These are phyloP conservation scores for Drosophila fungiperda DNA, from an alignment of 2,888 invertebrate genomes.

Conservation along the genomic window DNA sequence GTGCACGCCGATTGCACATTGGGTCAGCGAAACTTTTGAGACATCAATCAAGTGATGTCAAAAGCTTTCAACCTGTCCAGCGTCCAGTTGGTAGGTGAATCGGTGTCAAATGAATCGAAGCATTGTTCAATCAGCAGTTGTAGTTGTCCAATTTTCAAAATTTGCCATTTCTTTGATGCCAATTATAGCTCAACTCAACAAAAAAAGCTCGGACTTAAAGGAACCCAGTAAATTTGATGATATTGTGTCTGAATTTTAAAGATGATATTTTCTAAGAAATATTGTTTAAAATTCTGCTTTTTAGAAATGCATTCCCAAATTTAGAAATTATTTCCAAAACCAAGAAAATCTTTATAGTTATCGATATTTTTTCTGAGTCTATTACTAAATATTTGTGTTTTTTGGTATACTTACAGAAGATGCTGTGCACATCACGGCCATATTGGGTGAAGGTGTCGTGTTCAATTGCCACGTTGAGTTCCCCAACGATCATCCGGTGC, in stretches of 20 bases:
- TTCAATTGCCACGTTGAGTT: conserved; percentile 99
- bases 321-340: no score
- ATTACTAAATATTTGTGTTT: neutral
- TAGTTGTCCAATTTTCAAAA: neutral
- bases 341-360: neutral
- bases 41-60: conserved; percentile 53
- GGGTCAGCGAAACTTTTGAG: conserved; percentile 45
- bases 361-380: neutral
- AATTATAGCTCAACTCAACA: neutral
- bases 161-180: neutral
- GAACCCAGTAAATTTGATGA: no score
- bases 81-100: neutral
- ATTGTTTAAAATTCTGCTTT: neutral
- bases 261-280: neutral
- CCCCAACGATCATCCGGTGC: conserved; percentile 97
- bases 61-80: conserved; percentile 11
- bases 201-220: neutral
- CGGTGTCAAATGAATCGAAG: conserved; percentile 1
- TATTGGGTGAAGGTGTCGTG: conserved; percentile 98
- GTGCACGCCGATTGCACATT: conserved; percentile 24
- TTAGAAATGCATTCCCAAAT: no score
- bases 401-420: conserved; percentile 86
- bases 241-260: neutral
- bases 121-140: neutral
- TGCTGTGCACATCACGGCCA: conserved; percentile 98